These are phyloP conservation scores for Laothoe populi DNA, from an alignment of 2,888 invertebrate genomes.

Conservation along the genomic window DNA sequence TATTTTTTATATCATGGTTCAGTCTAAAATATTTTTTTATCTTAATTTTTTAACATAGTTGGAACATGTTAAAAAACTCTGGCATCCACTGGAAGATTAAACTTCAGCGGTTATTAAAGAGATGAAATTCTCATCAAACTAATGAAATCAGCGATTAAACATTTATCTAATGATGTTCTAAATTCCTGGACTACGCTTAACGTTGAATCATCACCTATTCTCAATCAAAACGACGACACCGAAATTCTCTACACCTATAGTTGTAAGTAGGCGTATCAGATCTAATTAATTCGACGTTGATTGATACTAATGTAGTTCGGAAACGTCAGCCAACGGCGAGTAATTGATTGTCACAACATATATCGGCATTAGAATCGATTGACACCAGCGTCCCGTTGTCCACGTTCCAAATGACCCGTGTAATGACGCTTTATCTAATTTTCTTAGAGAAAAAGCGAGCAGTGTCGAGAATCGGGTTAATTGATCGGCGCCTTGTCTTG, in stretches of 20 bases:
- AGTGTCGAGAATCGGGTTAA: not conserved
- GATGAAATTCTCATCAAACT: not conserved
- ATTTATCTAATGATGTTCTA: conserved; percentile 20
- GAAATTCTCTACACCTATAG: conserved; percentile 32
- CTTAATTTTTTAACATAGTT: too few relatives aligned
- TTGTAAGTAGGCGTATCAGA: conserved; percentile 74
- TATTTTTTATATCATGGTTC: too few relatives aligned
- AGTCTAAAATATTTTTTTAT: too few relatives aligned
- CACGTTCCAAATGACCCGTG: conserved; percentile 17
- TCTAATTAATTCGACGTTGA: conserved; percentile 83
- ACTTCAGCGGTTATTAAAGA: too few relatives aligned
- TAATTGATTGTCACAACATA: conserved; percentile 81
- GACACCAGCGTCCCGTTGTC: conserved; percentile 10
- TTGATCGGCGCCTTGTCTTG: not conserved
- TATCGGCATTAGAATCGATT: conserved; percentile 26
- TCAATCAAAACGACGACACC: conserved; percentile 18
- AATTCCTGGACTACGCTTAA: not conserved
- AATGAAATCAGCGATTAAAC: conserved; percentile 35
- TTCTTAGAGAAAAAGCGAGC: not conserved
- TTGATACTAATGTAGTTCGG: conserved; percentile 79
- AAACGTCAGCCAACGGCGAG: conserved; percentile 65
- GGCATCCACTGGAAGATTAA: too few relatives aligned
- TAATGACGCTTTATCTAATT: conserved; percentile 23
- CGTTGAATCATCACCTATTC: conserved; percentile 21
- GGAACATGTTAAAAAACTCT: too few relatives aligned